Evolutionary conservation across 2,113 vertebrate species (phyloP), one percentile per base, ranked within the genome.

Genomic region (Semicossyphus pulcher): DNA sequence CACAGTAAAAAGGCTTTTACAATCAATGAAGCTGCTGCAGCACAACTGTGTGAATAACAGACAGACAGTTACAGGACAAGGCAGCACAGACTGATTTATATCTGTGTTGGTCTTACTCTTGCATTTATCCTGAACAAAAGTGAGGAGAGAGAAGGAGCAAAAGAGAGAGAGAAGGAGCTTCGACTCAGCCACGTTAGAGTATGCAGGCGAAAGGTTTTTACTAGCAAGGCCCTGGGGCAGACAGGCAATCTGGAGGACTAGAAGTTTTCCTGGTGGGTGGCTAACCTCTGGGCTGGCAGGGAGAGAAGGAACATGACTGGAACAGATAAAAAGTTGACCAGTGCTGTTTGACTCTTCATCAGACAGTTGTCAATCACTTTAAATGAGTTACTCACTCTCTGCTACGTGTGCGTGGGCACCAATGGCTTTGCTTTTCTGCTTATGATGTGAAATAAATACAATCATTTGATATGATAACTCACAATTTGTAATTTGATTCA

Each of bases 161-260:
- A 23, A 47, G 54, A 45, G 36, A 52, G 5, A 67, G 21, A 31
- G 25, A 34, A 31, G 51, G 14, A 65, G 42, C 10, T 36, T 42
- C 3, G 4, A 70, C 51, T 58, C 45, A 47, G 51, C 44, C 47
- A 62, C 47, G 31, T 32, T 56, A 53, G 28, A 76, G 47, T 53
- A 57, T 72, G 36, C n/a, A 59, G 59, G 54, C 72, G 42, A 31
- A 63, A 69, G 72, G 49, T 61, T 75, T 72, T 60, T 42, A 69
- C 71, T 29, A 57, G 37, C n/a, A 74, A 3, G n/a, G 11, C 48
- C 54, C 37, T 39, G 49, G 41, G 61, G 76, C 54, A 6, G n/a
- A 42, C 68, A 26, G 21, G 21, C 64, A 67, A 51, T 76, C 41
- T 79, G 28, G 37, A 72, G 63, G 12, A 48, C 67, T 72, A 51